A percentile compares a stretch with the other conserved stretches of the same genome.
Conservation (phyloP, 2,888 invertebrate genomes). For the Acheta domesticus region DNA sequence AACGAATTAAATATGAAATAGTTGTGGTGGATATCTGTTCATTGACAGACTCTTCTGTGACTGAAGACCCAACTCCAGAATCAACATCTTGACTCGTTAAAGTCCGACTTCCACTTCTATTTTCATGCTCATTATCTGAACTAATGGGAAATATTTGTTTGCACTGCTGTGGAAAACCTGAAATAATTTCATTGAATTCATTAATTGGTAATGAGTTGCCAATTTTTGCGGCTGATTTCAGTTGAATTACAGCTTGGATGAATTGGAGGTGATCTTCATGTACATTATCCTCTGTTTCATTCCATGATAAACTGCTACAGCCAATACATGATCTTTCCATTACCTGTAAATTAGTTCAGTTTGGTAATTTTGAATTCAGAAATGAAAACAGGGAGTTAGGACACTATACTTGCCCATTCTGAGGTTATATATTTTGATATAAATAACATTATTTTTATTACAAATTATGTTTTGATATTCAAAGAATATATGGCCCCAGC, state of each 20-base stretch:
- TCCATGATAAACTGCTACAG: background rate
- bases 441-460: too few species aligned
- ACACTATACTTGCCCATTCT: too few species aligned
- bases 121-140: background rate
- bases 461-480: too few species aligned
- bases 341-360: too few species aligned
- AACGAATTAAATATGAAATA: conserved; percentile 25
- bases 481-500: too few species aligned
- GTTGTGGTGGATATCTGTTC: conserved; percentile 11
- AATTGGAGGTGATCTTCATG: conserved; percentile 26
- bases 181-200: conserved; percentile 24
- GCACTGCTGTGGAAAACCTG: background rate
- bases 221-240: conserved; percentile 24
- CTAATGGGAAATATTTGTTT: background rate
- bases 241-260: conserved; percentile 27
- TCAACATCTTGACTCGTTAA: background rate
- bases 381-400: background rate
- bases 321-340: background rate
- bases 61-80: background rate
- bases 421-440: too few species aligned
- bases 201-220: background rate
- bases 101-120: background rate
- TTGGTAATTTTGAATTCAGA: background rate
- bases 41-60: background rate
- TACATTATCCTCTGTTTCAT: background rate